phyloP scores from a whole-genome alignment of 1,140 invertebrate species.

The Meloidogyne floridensis region DNA sequence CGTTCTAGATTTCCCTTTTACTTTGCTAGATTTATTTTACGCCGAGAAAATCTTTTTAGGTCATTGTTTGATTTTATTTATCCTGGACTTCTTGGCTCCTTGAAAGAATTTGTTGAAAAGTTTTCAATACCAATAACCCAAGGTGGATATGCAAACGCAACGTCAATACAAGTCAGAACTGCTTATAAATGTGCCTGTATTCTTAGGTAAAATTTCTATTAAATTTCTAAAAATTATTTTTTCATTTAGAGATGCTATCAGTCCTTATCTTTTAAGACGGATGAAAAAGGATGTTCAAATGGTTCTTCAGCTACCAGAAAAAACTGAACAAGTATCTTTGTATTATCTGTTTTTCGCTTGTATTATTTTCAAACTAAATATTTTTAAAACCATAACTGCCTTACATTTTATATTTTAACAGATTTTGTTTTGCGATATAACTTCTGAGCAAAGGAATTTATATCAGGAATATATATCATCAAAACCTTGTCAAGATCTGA shows the following conservation, averaged over 20 bases:
- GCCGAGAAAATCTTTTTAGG: not conserved
- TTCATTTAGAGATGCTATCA: constrained; percentile 82
- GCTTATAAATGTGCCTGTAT: constrained; percentile 80
- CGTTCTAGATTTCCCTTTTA: not conserved
- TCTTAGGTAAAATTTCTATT: constrained; percentile 34
- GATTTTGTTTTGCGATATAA: constrained; percentile 88
- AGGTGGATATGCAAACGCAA: constrained; percentile 89
- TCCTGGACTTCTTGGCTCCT: constrained; percentile 87
- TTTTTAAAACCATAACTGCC: no score
- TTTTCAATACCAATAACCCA: constrained; percentile 88
- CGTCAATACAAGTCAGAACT: constrained; percentile 77
- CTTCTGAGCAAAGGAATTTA: constrained; percentile 78
- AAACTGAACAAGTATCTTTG: constrained; percentile 80
- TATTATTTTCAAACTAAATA: no score
- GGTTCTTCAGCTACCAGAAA: constrained; percentile 81
- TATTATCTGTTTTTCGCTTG: constrained; percentile 17
- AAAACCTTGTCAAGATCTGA: constrained; percentile 73
- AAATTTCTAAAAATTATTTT: constrained; percentile 4
- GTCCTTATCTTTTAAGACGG: constrained; percentile 85
- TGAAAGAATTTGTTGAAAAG: constrained; percentile 83
- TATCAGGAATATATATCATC: constrained; percentile 81
- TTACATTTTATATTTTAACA: constrained; percentile 44
- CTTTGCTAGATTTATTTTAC: not conserved
- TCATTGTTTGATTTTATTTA: constrained; percentile 94
- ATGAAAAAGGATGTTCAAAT: constrained; percentile 87